Evolutionary conservation across 1,140 invertebrate genomes (phyloP), one percentile per base, ranked within the genome.

Genomic region (Choristoneura fumiferana): DNA sequence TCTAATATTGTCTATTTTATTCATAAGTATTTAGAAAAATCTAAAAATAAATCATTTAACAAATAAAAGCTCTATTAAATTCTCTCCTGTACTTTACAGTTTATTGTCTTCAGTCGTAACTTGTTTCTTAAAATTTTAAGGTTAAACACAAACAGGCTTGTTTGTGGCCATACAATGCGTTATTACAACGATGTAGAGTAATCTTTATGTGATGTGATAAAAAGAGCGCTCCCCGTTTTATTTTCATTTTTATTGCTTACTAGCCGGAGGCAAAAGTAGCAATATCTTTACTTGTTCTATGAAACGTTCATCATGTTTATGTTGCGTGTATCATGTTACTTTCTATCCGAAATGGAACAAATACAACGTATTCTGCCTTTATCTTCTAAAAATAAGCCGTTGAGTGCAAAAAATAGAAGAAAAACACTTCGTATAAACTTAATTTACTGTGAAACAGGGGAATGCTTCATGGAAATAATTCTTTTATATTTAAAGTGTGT

Each of bases 151-250:
- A 49, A 49, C 43, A 8, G 17, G 43, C 12, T 49, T 49, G 4
- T 13, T 45, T 3, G 39, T 3, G 39, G 13, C 17, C 40, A 45
- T 45, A 49, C 43, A 49, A 49, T 49, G 29, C 43, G 29, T 49
- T 49, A 49, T 49, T 49, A 49, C 22, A 17, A 49, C 43, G 18
- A 10, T 22, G 43, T 18, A 15, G 40, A 22, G 12, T 22, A 15
- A 18, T 49, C 43, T 49, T 49, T 49, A 49, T 49, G 17, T 49
- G 18, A 49, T 8, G n/a, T 29, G 43, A 49, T 49, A 49, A 49
- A 29, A 49, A 49, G 40, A 29, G 10, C 18, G n/a, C 12, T 9
- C 17, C 6, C 10, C 22, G 8, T 49, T 49, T 49, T 49, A 49
- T 49, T 49, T 49, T 29, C n/a, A 29, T 49, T 49, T 49, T 49